These are phyloP conservation scores for Temnothorax longispinosus DNA, from an alignment of 1,140 invertebrate species.

Conservation along the genomic window DNA sequence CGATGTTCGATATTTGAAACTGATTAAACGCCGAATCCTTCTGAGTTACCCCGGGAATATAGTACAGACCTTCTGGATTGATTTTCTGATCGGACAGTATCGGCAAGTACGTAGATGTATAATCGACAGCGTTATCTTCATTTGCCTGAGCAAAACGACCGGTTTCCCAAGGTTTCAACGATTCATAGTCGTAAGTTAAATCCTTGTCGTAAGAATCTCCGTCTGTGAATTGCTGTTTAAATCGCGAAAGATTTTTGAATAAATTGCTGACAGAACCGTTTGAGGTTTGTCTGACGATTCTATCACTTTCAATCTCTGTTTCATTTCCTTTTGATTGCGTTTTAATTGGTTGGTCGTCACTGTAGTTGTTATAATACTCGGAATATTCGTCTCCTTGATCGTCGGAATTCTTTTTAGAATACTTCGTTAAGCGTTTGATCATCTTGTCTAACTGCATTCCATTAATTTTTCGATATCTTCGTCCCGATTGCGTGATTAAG, in stretches of 20 bases:
- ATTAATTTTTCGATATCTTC: not conserved
- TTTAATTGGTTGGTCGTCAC: constrained; percentile 44
- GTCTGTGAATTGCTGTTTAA: constrained; percentile 3
- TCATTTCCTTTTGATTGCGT: constrained; percentile 23
- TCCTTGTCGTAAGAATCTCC: not conserved
- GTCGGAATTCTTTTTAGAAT: constrained; percentile 46
- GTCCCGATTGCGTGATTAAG: not conserved
- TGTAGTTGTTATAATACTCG: constrained; percentile 70
- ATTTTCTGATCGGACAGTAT: not conserved
- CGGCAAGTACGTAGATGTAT: not conserved
- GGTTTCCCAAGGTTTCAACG: constrained; percentile 18
- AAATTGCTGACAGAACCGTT: constrained; percentile 30
- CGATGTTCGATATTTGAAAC: constrained; percentile 19
- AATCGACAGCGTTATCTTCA: constrained; percentile 1
- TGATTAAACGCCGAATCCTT: constrained; percentile 14
- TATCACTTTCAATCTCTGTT: constrained; percentile 18
- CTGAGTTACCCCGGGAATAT: not conserved
- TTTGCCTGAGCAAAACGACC: constrained; percentile 8
- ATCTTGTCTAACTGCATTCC: constrained; percentile 4
- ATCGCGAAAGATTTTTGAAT: not conserved
- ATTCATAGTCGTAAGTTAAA: constrained; percentile 28
- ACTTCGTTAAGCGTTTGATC: constrained; percentile 54
- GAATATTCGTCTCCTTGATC: constrained; percentile 68
- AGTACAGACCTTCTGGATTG: not conserved
- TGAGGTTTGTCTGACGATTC: constrained; percentile 48